Percentiles rank a stretch among this genome's conserved stretches.
These are phyloP conservation scores for Andrena bicolor DNA, from an alignment of 2,888 invertebrate genomes.

Conservation along the genomic window DNA sequence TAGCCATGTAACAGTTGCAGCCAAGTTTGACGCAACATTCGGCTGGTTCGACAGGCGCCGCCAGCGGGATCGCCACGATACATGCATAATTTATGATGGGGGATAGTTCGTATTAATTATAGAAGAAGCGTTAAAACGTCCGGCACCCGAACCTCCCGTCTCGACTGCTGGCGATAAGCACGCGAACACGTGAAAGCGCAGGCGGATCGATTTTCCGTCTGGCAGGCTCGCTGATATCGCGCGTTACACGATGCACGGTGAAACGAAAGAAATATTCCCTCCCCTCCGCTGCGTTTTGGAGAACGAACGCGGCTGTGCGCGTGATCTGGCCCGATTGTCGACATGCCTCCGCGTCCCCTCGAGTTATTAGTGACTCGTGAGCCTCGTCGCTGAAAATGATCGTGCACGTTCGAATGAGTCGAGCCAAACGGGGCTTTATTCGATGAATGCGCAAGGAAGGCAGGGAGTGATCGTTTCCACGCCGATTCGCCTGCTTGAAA, in stretches of 20 bases:
- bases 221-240: background rate
- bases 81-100: slow-evolving; percentile 49
- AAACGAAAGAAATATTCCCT: background rate
- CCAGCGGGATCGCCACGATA: slow-evolving; percentile 21
- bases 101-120: slow-evolving; percentile 39
- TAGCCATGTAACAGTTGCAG: slow-evolving; percentile 70
- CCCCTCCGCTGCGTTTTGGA: background rate
- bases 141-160: slow-evolving; percentile 7
- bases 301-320: background rate
- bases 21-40: slow-evolving; percentile 48
- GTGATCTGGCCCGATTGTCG: background rate
- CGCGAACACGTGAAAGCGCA: slow-evolving; percentile 47
- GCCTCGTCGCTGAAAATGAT: slow-evolving; percentile 7
- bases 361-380: background rate
- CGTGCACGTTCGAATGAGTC: background rate
- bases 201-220: slow-evolving; percentile 48
- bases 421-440: background rate
- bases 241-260: background rate
- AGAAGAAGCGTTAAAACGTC: slow-evolving; percentile 21
- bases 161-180: slow-evolving; percentile 29
- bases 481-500: background rate
- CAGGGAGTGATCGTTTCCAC: background rate
- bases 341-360: background rate
- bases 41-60: slow-evolving; percentile 22
- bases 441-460: background rate